Evolutionary conservation across 1,140 invertebrate genomes (phyloP).

Genomic region (Lysiphlebus fabarum): DNA sequence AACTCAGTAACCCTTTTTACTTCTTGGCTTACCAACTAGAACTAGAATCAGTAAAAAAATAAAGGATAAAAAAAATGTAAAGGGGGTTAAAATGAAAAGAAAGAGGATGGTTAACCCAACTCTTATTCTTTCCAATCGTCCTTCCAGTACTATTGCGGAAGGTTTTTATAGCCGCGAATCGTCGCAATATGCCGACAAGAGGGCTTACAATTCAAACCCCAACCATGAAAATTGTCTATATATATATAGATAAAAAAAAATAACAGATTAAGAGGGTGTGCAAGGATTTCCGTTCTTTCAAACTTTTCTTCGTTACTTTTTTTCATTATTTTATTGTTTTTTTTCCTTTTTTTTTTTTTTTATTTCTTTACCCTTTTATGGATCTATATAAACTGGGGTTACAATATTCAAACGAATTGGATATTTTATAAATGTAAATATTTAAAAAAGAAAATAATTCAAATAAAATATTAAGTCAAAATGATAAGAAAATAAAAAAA

Average conservation of each 20-base stretch:
- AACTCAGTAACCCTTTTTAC: slow-evolving; percentile 46
- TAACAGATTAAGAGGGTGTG: slow-evolving; percentile 51
- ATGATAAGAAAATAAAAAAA: too few species aligned
- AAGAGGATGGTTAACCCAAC: slow-evolving; percentile 5
- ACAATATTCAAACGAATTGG: too few species aligned
- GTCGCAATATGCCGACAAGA: slow-evolving; percentile 55
- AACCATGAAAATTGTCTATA: neutral
- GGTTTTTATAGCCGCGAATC: slow-evolving; percentile 55
- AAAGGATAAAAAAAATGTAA: neutral
- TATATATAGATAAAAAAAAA: slow-evolving; percentile 32
- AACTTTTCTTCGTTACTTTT: slow-evolving; percentile 23
- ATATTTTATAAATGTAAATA: too few species aligned
- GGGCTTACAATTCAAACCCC: slow-evolving; percentile 42
- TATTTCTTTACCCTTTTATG: slow-evolving; percentile 1
- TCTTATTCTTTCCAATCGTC: slow-evolving; percentile 21
- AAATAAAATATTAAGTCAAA: too few species aligned
- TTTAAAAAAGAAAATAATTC: too few species aligned
- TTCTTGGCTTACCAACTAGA: slow-evolving; percentile 32
- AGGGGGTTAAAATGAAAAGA: neutral
- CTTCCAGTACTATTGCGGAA: slow-evolving; percentile 21
- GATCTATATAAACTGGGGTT: too few species aligned
- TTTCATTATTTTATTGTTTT: too few species aligned
- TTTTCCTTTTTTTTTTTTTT: slow-evolving; percentile 30
- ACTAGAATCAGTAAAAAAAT: slow-evolving; percentile 4
- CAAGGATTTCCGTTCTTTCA: slow-evolving; percentile 25